Conservation (phyloP, 2,113 vertebrate genomes). For the Mellivora capensis region DNA sequence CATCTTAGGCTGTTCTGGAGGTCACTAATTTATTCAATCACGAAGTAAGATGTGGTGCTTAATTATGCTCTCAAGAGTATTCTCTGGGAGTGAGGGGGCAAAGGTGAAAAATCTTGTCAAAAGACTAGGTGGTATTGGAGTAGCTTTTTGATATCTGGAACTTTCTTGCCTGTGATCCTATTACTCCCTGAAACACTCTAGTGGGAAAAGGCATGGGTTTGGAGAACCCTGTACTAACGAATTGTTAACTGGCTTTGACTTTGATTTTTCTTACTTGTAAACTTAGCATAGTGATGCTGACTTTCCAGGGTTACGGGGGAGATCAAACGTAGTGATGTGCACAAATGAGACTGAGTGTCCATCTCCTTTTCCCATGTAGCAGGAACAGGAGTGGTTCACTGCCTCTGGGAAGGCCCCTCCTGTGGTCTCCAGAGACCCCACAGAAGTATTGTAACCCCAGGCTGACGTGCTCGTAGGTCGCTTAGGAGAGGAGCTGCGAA, state of each 20-base stretch:
- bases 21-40: constrained; percentile 17
- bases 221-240: not conserved
- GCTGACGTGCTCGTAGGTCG: constrained; percentile 27
- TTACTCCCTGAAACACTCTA: not conserved
- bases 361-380: not conserved
- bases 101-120: not conserved
- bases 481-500: constrained; percentile 57
- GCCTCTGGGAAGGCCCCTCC: not conserved
- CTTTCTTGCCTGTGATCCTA: not conserved
- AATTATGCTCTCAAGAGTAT: not conserved
- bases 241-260: not conserved
- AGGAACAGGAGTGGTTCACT: not conserved
- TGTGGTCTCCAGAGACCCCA: not conserved
- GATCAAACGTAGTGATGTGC: not conserved
- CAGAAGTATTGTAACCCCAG: constrained; percentile 7
- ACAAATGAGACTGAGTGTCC: not conserved
- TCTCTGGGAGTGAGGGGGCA: no score
- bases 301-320: not conserved
- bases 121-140: not conserved
- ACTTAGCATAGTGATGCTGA: not conserved
- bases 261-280: constrained; percentile 20
- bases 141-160: not conserved
- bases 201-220: not conserved
- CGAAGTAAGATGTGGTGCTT: not conserved
- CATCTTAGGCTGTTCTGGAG: not conserved